These are phyloP conservation scores for Diabrotica virgifera DNA, from an alignment of 1,140 invertebrate species.

Conservation along the genomic window DNA sequence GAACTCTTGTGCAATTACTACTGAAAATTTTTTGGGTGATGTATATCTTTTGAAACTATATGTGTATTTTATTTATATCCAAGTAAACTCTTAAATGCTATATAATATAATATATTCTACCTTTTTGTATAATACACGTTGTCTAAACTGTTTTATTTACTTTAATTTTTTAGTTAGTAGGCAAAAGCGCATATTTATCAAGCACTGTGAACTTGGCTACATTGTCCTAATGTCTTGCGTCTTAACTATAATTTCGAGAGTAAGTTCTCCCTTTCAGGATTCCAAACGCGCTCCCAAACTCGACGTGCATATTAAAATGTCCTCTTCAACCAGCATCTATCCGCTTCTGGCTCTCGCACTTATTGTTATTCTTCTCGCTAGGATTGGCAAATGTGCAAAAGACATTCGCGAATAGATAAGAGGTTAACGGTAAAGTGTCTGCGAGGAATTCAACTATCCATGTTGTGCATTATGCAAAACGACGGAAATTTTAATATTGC, in stretches of 20 bases:
- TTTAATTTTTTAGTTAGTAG: too few species aligned
- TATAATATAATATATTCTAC: too few species aligned
- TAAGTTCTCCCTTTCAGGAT: slow-evolving; percentile 18
- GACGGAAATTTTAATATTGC: too few species aligned
- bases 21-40: too few species aligned
- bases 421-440: slow-evolving; percentile 32
- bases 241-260: slow-evolving; percentile 22
- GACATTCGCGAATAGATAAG: slow-evolving; percentile 40
- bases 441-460: slow-evolving; percentile 8
- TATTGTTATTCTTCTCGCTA: slow-evolving; percentile 40
- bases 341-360: slow-evolving; percentile 19
- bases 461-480: too few species aligned
- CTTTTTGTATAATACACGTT: too few species aligned
- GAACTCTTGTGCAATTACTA: too few species aligned
- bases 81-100: too few species aligned
- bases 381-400: slow-evolving; percentile 40
- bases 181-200: too few species aligned
- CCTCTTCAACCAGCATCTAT: slow-evolving; percentile 12
- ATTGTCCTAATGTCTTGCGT: slow-evolving; percentile 7
- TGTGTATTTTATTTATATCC: too few species aligned
- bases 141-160: too few species aligned
- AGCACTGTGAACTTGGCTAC: not conserved
- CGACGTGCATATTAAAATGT: slow-evolving; percentile 26
- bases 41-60: too few species aligned
- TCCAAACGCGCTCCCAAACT: slow-evolving; percentile 24